Conservation (phyloP, 2,888 invertebrate genomes). For the Pseudococcus longispinus region DNA sequence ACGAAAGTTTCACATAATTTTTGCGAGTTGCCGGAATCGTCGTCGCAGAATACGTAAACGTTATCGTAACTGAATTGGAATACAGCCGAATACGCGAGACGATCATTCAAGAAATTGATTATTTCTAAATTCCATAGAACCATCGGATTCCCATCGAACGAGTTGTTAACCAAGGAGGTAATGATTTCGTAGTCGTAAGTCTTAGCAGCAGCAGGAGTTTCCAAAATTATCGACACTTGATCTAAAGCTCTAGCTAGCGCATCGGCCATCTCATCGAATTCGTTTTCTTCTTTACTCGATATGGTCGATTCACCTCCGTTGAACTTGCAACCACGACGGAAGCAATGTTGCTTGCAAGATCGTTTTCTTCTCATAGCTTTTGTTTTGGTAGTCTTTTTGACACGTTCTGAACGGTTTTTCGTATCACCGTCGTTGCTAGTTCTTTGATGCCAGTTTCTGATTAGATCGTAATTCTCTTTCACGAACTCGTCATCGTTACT, state of each 20-base stretch:
- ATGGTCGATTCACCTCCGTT: not conserved
- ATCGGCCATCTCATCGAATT: not conserved
- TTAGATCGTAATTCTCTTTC: not conserved
- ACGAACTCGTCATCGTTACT: not conserved
- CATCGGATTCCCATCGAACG: not conserved
- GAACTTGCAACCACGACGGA: not conserved
- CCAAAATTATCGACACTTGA: not conserved
- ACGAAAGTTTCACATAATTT: not conserved
- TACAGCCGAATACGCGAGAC: not conserved
- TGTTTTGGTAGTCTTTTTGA: not conserved
- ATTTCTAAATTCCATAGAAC: not conserved
- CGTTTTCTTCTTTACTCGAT: not conserved
- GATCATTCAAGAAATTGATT: not conserved
- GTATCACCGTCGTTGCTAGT: not conserved
- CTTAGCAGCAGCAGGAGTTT: not conserved
- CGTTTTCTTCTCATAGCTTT: not conserved
- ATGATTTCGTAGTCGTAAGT: not conserved
- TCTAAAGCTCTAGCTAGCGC: not conserved
- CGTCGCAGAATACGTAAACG: not conserved
- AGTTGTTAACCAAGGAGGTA: not conserved
- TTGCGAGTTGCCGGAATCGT: not conserved
- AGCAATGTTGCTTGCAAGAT: not conserved
- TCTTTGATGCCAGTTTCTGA: not conserved
- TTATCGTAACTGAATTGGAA: not conserved
- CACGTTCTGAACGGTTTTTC: not conserved